A percentile compares a stretch with the other conserved stretches of the same genome.
These are phyloP conservation scores for Epizoanthus illoricatus DNA, from an alignment of 92 coral and sea anemone genomes.

Conservation along the genomic window DNA sequence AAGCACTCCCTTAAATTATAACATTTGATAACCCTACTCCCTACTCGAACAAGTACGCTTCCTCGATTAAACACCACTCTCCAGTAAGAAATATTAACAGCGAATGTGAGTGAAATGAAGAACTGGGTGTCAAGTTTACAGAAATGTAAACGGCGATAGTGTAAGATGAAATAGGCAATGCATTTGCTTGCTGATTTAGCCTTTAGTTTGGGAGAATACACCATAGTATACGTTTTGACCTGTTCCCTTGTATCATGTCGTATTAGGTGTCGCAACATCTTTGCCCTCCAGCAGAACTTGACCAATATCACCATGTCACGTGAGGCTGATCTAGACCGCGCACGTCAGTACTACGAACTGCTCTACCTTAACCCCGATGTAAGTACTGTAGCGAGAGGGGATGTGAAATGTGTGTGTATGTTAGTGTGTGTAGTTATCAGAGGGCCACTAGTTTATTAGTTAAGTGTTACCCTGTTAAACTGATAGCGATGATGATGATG, in stretches of 20 bases:
- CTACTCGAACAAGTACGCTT: too few species aligned
- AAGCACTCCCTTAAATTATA: too few species aligned
- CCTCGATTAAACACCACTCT: too few species aligned
- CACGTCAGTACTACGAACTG: slow-evolving; percentile 92
- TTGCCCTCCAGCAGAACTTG: slow-evolving; percentile 94
- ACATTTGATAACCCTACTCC: too few species aligned
- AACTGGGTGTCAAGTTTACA: too few species aligned
- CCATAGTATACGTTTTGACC: not conserved
- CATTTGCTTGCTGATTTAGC: not conserved
- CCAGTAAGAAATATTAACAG: too few species aligned
- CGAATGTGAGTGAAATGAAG: too few species aligned
- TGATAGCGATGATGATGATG: too few species aligned
- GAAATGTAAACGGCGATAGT: too few species aligned
- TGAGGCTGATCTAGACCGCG: slow-evolving; percentile 95
- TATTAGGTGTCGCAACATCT: slow-evolving; percentile 93
- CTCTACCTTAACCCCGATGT: slow-evolving; percentile 93
- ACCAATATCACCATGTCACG: slow-evolving; percentile 96
- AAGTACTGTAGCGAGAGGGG: slow-evolving; percentile 46
- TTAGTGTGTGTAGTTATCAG: not conserved
- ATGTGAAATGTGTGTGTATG: not conserved
- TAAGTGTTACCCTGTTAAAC: too few species aligned
- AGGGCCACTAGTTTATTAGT: too few species aligned
- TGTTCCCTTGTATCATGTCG: not conserved
- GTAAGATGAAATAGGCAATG: not conserved
- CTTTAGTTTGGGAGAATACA: not conserved